phyloP scores from a whole-genome alignment of 1,140 invertebrate genomes.

The Drosophila teissieri region DNA sequence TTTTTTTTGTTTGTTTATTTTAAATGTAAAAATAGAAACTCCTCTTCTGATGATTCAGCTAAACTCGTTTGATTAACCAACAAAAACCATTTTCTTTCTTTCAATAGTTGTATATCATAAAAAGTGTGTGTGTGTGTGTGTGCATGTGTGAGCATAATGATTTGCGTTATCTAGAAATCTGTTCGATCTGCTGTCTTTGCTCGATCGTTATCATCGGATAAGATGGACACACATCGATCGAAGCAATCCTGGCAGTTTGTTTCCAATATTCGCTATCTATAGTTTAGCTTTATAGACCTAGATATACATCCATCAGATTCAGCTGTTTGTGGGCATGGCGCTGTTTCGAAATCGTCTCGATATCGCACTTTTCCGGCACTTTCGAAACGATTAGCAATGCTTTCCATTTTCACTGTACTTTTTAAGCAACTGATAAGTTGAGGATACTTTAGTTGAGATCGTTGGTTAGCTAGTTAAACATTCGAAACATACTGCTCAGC shows the following conservation, averaged over 20 bases:
- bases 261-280: constrained; percentile 20
- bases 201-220: constrained; percentile 1
- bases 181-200: constrained; percentile 5
- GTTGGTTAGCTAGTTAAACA: constrained; percentile 30
- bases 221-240: constrained; percentile 11
- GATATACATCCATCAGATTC: constrained; percentile 1
- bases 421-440: too few species aligned
- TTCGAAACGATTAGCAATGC: constrained; percentile 2
- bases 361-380: not conserved
- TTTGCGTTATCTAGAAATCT: constrained; percentile 20
- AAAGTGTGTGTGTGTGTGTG: constrained; percentile 7
- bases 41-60: not conserved
- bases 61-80: constrained; percentile 10
- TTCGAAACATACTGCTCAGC: constrained; percentile 47
- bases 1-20: constrained; percentile 1
- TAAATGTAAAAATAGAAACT: constrained; percentile 37
- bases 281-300: not conserved
- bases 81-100: constrained; percentile 10
- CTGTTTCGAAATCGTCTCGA: constrained; percentile 11
- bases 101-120: constrained; percentile 5
- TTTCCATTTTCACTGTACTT: not conserved
- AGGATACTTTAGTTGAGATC: constrained; percentile 33
- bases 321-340: constrained; percentile 10
- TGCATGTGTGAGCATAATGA: constrained; percentile 29
- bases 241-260: constrained; percentile 32